Evolutionary conservation across 1,140 invertebrate genomes (phyloP), one percentile per base, ranked within the genome.

Genomic region (Sarcophaga bullata): DNA sequence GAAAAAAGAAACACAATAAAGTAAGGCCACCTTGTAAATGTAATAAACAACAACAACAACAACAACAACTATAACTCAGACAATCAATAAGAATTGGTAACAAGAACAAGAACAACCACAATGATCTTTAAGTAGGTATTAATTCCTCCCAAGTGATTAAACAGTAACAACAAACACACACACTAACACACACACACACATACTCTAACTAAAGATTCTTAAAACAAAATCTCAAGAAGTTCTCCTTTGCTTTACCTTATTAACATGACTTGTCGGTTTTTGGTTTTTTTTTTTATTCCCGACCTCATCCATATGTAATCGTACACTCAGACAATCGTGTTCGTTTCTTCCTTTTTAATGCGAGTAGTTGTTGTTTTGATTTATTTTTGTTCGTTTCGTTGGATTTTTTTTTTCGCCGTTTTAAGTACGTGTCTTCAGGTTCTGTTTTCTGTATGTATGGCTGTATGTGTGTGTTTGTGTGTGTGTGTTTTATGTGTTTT

Each of bases 81-180:
- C 25, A 37, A 37, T 37, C 25, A 37, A 37, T 37, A 58, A 58
- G 54, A 58, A 58, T 58, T 58, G 11, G 13, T 58, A 19, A 68
- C 19, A 68, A 68, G n/a, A 68, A 19, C 19, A 19, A 19, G 17
- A 68, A 68, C 62, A 68, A 68, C 62, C 62, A 68, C 73, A 76
- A 50, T 76, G 46, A 48, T 48, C 46, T 50, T 76, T 76, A 76
- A 76, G 73, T 76, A 76, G 73, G 73, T 76, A 76, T 76, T 76
- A 76, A 76, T 76, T 76, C 73, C 73, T 76, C 73, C 73, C 73
- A 78, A 50, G 75, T 78, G 75, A 48, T 78, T 78, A 78, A 78
- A 54, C 25, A 46, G n/a, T 49, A 11, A 17, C 17, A 25, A 76
- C 47, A 6, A 46, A 8, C 25, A 76, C n/a, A 50, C 52, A 50